phyloP scores from a whole-genome alignment of 2,113 vertebrate species.

The Indicator maculatus region DNA sequence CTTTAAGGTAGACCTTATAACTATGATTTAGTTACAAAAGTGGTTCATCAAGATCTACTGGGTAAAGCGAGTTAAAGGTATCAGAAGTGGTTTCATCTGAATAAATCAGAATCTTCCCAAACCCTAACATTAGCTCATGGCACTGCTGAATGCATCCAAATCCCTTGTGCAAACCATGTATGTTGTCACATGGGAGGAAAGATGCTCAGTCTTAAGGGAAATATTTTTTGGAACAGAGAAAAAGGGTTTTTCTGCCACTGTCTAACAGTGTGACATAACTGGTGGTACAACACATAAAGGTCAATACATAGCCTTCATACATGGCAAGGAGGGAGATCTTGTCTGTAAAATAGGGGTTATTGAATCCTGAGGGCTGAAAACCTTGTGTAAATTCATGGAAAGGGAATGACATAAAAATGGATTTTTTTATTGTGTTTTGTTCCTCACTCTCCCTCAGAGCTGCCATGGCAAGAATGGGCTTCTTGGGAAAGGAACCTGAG shows the following conservation, averaged over 20 bases:
- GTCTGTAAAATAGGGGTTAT: background rate
- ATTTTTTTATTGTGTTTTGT: background rate
- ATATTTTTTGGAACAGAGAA: background rate
- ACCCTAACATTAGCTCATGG: background rate
- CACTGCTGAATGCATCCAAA: background rate
- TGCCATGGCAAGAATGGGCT: background rate
- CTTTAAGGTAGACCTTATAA: background rate
- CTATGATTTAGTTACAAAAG: background rate
- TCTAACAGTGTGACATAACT: background rate
- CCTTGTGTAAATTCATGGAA: background rate
- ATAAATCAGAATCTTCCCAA: background rate
- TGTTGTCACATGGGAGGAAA: background rate
- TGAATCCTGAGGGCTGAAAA: background rate
- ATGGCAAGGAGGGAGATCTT: background rate
- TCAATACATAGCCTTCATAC: fast-evolving
- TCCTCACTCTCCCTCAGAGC: background rate
- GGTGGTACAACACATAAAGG: fast-evolving
- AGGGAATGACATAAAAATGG: background rate
- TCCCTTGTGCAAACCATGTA: background rate
- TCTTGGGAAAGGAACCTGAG: background rate
- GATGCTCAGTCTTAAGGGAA: background rate
- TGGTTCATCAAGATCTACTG: background rate
- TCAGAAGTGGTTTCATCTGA: background rate
- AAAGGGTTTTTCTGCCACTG: background rate
- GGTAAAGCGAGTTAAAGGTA: background rate